A percentile compares a stretch with the other conserved stretches of the same genome.
Evolutionary conservation across 2,113 vertebrate species (phyloP).

Genomic region (Falco punctatus): DNA sequence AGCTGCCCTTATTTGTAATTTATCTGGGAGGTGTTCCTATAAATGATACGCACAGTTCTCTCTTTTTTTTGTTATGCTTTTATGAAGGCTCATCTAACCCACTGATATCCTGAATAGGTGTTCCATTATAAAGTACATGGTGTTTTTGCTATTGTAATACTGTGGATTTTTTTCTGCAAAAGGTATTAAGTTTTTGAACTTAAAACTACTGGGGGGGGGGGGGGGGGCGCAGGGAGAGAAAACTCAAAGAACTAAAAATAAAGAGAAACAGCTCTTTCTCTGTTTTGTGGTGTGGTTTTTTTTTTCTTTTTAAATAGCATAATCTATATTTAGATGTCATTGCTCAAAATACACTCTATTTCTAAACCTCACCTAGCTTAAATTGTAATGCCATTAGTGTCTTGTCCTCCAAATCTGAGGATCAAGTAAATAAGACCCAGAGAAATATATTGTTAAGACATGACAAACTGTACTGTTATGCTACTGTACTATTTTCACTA

Average conservation of each 20-base stretch:
- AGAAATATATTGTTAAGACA: background rate
- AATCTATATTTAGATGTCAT: background rate
- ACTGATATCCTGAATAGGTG: constrained; percentile 57
- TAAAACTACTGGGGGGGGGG: background rate
- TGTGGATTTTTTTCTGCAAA: background rate
- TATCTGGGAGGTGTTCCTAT: constrained; percentile 22
- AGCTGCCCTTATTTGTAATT: constrained; percentile 10
- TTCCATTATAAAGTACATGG: constrained; percentile 51
- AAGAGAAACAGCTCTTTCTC: background rate
- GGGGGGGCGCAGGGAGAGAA: background rate
- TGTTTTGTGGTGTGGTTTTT: background rate
- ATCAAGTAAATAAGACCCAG: background rate
- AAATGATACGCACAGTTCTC: background rate
- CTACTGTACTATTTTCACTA: background rate
- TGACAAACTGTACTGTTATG: background rate
- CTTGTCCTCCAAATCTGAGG: background rate
- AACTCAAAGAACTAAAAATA: background rate
- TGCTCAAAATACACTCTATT: background rate
- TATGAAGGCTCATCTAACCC: constrained; percentile 31
- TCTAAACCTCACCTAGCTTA: background rate
- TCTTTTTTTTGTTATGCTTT: background rate
- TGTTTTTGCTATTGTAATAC: constrained; percentile 24
- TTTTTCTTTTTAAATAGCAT: background rate
- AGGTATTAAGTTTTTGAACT: constrained; percentile 34
- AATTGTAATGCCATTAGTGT: background rate